Evolutionary conservation across 2,797 vertebrate species (phyloP).

Genomic region (Ara ararauna): DNA sequence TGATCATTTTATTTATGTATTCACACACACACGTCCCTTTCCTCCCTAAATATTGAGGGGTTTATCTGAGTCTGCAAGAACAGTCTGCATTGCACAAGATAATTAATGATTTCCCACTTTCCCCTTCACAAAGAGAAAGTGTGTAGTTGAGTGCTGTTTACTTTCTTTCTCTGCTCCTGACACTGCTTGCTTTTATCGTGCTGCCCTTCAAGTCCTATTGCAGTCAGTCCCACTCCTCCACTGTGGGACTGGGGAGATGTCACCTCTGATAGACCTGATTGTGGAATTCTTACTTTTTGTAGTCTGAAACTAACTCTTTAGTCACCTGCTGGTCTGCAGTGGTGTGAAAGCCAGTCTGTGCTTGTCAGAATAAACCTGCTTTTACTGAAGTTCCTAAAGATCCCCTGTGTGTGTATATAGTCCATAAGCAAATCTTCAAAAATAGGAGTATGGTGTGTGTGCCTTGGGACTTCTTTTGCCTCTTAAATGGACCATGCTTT

Average conservation of each 20-base stretch:
- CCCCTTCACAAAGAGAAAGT: background rate
- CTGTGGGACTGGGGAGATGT: background rate
- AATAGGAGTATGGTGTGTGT: rapidly evolving
- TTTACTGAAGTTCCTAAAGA: background rate
- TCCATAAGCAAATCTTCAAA: background rate
- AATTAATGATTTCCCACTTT: background rate
- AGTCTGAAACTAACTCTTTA: background rate
- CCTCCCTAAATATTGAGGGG: background rate
- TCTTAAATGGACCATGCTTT: background rate
- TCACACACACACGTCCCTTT: background rate
- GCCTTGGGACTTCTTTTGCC: background rate
- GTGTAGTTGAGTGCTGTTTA: background rate
- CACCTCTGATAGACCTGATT: background rate
- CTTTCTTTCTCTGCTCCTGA: background rate
- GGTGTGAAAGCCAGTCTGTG: background rate
- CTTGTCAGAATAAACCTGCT: background rate
- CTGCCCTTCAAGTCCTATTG: background rate
- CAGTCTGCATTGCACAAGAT: background rate
- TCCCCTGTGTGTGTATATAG: background rate
- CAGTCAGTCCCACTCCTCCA: background rate
- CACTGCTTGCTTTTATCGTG: background rate
- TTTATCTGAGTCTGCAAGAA: background rate
- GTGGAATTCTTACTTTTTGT: background rate
- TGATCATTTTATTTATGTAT: background rate
- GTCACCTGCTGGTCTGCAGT: background rate